Evolutionary conservation across 2,888 invertebrate genomes (phyloP), one percentile per base, ranked within the genome.

Genomic region (Synergus umbraculus): DNA sequence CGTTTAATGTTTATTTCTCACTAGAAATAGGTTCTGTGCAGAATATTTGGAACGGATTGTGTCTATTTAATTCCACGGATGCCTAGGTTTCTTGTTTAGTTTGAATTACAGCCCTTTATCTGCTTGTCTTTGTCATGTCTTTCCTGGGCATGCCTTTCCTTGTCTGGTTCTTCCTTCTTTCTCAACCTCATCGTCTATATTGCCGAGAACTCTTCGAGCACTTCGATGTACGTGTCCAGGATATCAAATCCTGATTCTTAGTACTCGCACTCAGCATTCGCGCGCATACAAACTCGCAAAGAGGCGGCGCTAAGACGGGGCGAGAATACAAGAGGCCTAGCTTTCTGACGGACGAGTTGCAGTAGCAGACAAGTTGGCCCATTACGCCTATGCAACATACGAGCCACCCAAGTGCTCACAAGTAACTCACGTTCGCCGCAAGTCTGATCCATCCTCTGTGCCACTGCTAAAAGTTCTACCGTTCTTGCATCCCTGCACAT

Each of bases 291-390:
- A 85, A 85, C 84, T 84, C 80, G 76, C 79, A 60, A 78, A 79
- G 78, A 78, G 66, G 73, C 77, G 63, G 76, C 78, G 79, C 78
- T 77, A 67, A 66, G 69, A 67, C 77, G 63, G 77, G 78, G 79
- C 79, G 78, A 49, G 58, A 46, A 54, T 76, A 66, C 46, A 65
- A 76, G 60, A 22, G 12, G 46, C 60, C 44, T 44, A 65, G 73
- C 18, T 83, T 83, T 83, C 87, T 89, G 89, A 89, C 88, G 87
- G 86, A 90, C 87, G 88, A 89, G 87, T 86, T 87, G 87, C 88
- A 86, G 89, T 89, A 89, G 89, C 89, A 88, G 89, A 89, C 89
- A 89, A 89, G 89, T 89, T 89, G 89, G 88, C 89, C 89, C 88
- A 89, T 89, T 89, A 89, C 87, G 88, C 86, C 87, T 86, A 86